Percentiles rank a stretch among this genome's conserved stretches.
Evolutionary conservation across 2,113 vertebrate genomes (phyloP).

Genomic region (Opisthocomus hoazin): DNA sequence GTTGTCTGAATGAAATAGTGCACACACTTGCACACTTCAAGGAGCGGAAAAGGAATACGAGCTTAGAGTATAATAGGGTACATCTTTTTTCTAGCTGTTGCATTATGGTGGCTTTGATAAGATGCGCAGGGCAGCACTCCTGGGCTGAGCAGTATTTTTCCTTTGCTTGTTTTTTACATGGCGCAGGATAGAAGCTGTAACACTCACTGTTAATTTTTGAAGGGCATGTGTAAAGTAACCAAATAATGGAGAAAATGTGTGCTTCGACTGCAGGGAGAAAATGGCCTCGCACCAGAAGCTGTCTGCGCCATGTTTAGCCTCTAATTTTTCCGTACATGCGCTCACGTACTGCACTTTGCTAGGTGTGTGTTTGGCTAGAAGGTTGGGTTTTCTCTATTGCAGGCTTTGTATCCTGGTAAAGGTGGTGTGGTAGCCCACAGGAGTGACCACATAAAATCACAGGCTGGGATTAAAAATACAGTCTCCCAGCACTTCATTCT

Average conservation of each 20-base stretch:
- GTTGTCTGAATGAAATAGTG: not conserved
- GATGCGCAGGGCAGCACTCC: not conserved
- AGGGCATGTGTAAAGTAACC: not conserved
- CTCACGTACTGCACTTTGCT: not conserved
- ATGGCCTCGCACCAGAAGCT: not conserved
- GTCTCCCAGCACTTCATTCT: not conserved
- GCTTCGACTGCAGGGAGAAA: not conserved
- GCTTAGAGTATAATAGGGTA: not conserved
- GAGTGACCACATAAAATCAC: not conserved
- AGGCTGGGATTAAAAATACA: not conserved
- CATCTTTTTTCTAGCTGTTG: not conserved
- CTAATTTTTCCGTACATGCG: fast-evolving
- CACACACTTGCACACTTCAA: not conserved
- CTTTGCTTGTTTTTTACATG: not conserved
- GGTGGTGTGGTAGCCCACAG: not conserved
- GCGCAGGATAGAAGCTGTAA: not conserved
- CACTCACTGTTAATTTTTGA: not conserved
- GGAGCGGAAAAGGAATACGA: not conserved
- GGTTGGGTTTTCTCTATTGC: not conserved
- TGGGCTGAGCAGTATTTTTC: not conserved
- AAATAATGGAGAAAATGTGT: not conserved
- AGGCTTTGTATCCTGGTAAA: not conserved
- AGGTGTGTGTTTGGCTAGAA: not conserved
- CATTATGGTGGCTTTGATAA: not conserved
- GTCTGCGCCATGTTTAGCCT: not conserved